Base-by-base conservation (phyloP, 2,888 invertebrate genomes). In the Ormyrus thymus region DNA sequence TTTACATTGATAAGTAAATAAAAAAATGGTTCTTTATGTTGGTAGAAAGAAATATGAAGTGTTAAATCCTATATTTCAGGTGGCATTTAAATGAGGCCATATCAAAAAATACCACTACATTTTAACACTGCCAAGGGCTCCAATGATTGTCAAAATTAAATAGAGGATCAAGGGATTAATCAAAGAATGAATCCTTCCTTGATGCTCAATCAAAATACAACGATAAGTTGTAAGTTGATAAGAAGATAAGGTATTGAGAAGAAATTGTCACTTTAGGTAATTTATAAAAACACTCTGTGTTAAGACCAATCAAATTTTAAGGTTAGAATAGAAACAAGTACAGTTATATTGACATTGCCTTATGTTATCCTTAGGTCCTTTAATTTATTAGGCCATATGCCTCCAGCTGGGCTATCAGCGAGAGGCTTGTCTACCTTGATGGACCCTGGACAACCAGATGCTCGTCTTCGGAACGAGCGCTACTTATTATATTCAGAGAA, bases 371-470 rank as follows among this genome's bases (percentile, higher is more conserved):
- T 43, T 13, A 76, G 76, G 81, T 56, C 81, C 51, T 69, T 73
- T 76, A 81, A 82, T 84, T 86, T 84, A 83, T 86, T 80, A 78
- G 84, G 86, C 89, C 89, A 87, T 89, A 90, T 90, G 90, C 89
- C 90, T 86, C 90, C 90, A 85, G 90, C 89, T 89, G 90, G 89
- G 89, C 84, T 88, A 84, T 89, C 88, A 88, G 89, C 89, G 69
- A 88, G 87, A 88, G 89, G 89, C 87, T 89, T 88, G 87, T 89
- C 87, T 88, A 89, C 85, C 86, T 90, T 90, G 87, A 90, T 90
- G 90, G 89, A 90, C 88, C 89, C 89, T 88, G 89, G 89, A 88
- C 89, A 89, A 87, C 89, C 89, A 73, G 89, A 90, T 86, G 89
- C 90, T 89, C 90, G 90, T 89, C 88, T 89, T 88, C 89, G 88